phyloP scores from a whole-genome alignment of 2,888 invertebrate genomes.

The Theristus sp. region DNA sequence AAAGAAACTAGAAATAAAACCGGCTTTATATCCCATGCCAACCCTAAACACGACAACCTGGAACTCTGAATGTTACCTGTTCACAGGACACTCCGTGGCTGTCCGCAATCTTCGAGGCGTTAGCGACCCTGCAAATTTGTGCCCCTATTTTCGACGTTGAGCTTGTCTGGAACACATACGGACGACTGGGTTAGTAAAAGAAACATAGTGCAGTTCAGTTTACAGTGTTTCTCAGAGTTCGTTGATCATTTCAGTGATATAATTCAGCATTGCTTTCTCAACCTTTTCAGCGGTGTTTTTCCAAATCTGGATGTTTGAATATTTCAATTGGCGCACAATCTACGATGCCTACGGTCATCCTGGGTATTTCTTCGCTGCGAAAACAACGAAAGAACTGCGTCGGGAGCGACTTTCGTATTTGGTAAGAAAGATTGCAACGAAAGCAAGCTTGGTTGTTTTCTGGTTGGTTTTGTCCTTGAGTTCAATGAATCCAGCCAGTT shows the following conservation, averaged over 20 bases:
- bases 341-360: slow-evolving; percentile 4
- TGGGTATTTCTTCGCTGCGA: not conserved
- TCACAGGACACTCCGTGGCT: not conserved
- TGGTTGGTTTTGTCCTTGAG: not conserved
- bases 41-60: too few species aligned
- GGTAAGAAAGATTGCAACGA: too few species aligned
- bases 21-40: too few species aligned
- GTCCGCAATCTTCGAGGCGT: not conserved
- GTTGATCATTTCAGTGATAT: not conserved
- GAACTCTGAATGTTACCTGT: not conserved
- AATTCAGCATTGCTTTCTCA: not conserved
- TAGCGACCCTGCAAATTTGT: not conserved
- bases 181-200: not conserved
- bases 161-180: slow-evolving; percentile 1
- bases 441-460: too few species aligned
- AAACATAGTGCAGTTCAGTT: too few species aligned
- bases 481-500: too few species aligned
- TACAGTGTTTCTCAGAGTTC: too few species aligned
- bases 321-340: not conserved
- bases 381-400: not conserved
- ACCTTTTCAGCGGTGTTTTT: slow-evolving; percentile 2
- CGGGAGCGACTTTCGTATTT: not conserved
- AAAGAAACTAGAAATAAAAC: too few species aligned
- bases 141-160: slow-evolving; percentile 6
- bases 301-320: slow-evolving; percentile 1